A percentile compares a stretch with the other conserved stretches of the same genome.
phyloP scores from a whole-genome alignment of 2,797 vertebrate species.

The Arnoldichthys spilopterus region DNA sequence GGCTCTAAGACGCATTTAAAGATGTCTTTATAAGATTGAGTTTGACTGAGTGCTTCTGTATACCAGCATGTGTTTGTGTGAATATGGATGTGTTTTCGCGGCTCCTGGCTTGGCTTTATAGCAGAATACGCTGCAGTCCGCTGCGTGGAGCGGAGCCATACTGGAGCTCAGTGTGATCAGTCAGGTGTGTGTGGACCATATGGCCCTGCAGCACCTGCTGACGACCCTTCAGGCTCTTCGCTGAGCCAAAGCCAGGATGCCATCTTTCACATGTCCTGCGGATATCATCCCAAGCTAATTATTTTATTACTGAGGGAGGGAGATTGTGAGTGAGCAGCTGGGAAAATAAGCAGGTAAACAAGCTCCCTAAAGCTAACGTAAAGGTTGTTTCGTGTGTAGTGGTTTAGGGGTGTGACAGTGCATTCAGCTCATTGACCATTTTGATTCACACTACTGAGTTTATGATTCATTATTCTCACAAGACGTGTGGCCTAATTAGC shows the following conservation, averaged over 20 bases:
- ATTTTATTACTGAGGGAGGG: conserved; percentile 7
- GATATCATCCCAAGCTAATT: conserved; percentile 35
- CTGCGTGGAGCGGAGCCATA: neutral
- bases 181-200: conserved; percentile 46
- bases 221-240: conserved; percentile 18
- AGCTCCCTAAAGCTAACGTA: neutral
- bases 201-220: conserved; percentile 22
- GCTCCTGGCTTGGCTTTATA: conserved; percentile 21
- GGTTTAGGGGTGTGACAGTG: neutral
- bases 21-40: neutral
- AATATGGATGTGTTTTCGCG: neutral
- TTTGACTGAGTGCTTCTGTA: conserved; percentile 32
- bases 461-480: neutral
- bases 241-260: conserved; percentile 2
- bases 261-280: conserved; percentile 6
- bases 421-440: neutral
- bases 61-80: conserved; percentile 26
- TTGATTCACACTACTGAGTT: neutral
- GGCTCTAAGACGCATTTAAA: neutral
- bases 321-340: neutral
- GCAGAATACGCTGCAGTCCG: neutral
- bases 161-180: neutral
- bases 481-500: neutral
- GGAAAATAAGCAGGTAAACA: neutral
- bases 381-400: too few relatives aligned